A percentile compares a stretch with the other conserved stretches of the same genome.
These are phyloP conservation scores for Blastomussa wellsi DNA, from an alignment of 92 coral and sea anemone species.

Conservation along the genomic window DNA sequence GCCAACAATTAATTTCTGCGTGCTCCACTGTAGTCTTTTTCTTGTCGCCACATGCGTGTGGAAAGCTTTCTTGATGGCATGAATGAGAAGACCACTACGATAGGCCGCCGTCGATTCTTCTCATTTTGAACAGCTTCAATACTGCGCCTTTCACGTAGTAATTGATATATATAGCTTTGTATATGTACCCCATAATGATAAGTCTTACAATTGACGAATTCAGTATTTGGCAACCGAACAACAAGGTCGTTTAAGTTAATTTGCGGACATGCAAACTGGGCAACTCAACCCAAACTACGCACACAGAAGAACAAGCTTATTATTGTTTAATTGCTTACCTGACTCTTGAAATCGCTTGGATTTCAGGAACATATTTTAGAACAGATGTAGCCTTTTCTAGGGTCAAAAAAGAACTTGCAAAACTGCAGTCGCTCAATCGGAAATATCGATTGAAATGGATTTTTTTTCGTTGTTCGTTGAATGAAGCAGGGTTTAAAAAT, in stretches of 20 bases:
- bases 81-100: too few relatives aligned
- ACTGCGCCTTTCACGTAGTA: neutral
- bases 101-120: too few relatives aligned
- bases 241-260: neutral
- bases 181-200: neutral
- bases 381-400: neutral
- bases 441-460: neutral
- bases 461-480: conserved; percentile 37
- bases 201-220: neutral
- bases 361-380: conserved; percentile 66
- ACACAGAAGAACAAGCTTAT: too few relatives aligned
- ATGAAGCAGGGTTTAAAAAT: neutral
- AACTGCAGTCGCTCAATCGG: neutral
- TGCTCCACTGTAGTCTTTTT: too few relatives aligned
- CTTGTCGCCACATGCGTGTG: too few relatives aligned
- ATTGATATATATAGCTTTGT: neutral
- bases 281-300: too few relatives aligned
- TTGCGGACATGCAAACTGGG: neutral
- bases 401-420: neutral
- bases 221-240: neutral
- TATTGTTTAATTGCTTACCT: conserved; percentile 70
- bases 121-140: neutral
- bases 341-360: conserved; percentile 69
- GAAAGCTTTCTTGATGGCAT: too few relatives aligned
- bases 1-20: too few relatives aligned